Conservation (phyloP, 30 jellyfish, hydroid and myxozoan species). For the Turritopsis rubra region DNA sequence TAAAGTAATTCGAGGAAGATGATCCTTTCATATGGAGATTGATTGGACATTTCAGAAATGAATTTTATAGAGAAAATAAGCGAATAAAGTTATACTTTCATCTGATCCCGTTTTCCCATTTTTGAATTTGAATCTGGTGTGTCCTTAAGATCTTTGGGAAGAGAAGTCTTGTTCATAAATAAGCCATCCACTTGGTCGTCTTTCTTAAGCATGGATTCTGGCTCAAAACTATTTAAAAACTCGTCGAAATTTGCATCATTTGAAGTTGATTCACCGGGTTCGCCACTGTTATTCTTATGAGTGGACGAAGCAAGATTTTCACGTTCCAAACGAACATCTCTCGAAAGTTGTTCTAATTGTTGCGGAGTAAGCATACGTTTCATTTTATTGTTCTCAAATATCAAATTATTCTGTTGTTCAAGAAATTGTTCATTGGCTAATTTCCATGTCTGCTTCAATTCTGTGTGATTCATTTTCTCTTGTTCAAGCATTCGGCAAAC, state of each 20-base stretch:
- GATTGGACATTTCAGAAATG: neutral
- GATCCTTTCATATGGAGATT: neutral
- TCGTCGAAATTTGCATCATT: neutral
- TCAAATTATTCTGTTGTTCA: conserved; percentile 60
- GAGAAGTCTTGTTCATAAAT: too few species aligned
- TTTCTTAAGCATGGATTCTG: too few species aligned
- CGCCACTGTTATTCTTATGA: neutral
- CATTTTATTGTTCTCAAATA: conserved; percentile 63
- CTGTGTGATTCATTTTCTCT: conserved; percentile 71
- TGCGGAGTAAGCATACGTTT: conserved; percentile 52
- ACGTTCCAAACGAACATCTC: conserved; percentile 34
- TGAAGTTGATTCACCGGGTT: neutral
- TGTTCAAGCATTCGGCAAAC: conserved; percentile 88
- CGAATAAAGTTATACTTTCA: neutral
- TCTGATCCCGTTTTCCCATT: neutral
- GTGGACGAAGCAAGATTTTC: neutral
- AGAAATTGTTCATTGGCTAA: conserved; percentile 80
- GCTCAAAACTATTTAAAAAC: neutral
- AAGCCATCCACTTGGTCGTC: neutral
- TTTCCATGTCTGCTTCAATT: conserved; percentile 80
- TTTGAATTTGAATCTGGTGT: too few species aligned
- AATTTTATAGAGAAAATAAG: neutral
- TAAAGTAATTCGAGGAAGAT: conserved; percentile 4
- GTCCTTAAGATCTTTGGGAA: neutral
- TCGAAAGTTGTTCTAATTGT: conserved; percentile 71